A percentile compares a stretch with the other conserved stretches of the same genome.
These are phyloP conservation scores for Pelecanoides urinatrix DNA, from an alignment of 2,113 vertebrate genomes.

Conservation along the genomic window DNA sequence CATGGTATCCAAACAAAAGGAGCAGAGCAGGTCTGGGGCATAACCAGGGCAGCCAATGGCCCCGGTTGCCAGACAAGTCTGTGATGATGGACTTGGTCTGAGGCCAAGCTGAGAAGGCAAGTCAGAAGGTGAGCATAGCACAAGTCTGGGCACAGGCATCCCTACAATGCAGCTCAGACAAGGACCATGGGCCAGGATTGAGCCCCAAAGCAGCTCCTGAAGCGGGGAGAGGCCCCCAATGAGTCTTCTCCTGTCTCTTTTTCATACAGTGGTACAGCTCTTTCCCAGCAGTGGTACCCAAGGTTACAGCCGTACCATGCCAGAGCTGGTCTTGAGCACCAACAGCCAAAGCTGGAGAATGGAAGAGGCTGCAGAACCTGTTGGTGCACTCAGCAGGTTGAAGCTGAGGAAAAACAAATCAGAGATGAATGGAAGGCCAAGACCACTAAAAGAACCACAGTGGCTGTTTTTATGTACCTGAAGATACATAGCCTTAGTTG, in stretches of 20 bases:
- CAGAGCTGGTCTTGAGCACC: background rate
- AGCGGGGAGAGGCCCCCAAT: rapidly evolving
- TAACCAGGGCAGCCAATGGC: background rate
- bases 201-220: background rate
- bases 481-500: background rate
- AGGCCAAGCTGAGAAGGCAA: background rate
- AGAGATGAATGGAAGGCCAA: background rate
- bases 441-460: background rate
- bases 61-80: background rate
- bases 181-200: background rate
- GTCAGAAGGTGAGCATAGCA: background rate
- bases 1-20: background rate
- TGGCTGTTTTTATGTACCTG: background rate
- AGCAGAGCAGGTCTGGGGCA: background rate
- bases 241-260: background rate
- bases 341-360: background rate
- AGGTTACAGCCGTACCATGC: background rate
- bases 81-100: background rate
- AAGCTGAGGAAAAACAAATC: background rate
- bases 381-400: background rate
- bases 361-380: background rate
- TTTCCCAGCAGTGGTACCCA: background rate
- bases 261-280: background rate
- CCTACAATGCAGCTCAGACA: background rate
- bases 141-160: background rate